These are phyloP conservation scores for Stercorarius parasiticus DNA, from an alignment of 2,113 vertebrate genomes.

Conservation along the genomic window DNA sequence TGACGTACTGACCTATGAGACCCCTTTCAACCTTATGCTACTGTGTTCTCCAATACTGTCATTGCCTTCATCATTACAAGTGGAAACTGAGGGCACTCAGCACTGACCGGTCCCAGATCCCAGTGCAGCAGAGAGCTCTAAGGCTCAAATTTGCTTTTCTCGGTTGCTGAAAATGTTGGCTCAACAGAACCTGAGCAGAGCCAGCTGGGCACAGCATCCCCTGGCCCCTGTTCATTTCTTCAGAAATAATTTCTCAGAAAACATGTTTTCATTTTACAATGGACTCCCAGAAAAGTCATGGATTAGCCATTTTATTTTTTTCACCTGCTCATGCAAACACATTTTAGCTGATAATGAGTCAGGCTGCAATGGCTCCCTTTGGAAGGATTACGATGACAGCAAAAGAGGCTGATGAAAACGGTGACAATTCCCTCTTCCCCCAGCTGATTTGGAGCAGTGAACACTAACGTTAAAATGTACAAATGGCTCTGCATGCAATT, in stretches of 20 bases:
- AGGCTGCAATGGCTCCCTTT: constrained; percentile 22
- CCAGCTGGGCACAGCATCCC: not conserved
- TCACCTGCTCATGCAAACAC: not conserved
- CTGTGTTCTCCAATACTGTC: not conserved
- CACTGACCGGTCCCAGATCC: not conserved
- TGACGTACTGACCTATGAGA: rapidly evolving
- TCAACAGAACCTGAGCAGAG: not conserved
- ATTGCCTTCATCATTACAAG: not conserved
- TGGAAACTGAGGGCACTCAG: not conserved
- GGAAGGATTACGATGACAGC: constrained; percentile 43
- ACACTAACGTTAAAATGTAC: constrained; percentile 22
- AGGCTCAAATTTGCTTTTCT: not conserved
- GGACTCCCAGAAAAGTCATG: constrained; percentile 1
- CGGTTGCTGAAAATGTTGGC: not conserved
- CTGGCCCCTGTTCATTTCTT: not conserved
- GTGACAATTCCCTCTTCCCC: constrained; percentile 24
- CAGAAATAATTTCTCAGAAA: not conserved
- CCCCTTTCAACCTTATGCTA: not conserved
- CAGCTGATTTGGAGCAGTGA: not conserved
- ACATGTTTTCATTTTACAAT: not conserved
- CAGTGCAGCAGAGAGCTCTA: not conserved
- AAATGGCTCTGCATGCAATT: constrained; percentile 65
- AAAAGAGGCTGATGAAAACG: constrained; percentile 24
- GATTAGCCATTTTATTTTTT: not conserved
- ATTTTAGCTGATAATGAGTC: not conserved